A percentile compares a stretch with the other conserved stretches of the same genome.
Evolutionary conservation across 2,797 vertebrate genomes (phyloP).

Genomic region (Sparus aurata): DNA sequence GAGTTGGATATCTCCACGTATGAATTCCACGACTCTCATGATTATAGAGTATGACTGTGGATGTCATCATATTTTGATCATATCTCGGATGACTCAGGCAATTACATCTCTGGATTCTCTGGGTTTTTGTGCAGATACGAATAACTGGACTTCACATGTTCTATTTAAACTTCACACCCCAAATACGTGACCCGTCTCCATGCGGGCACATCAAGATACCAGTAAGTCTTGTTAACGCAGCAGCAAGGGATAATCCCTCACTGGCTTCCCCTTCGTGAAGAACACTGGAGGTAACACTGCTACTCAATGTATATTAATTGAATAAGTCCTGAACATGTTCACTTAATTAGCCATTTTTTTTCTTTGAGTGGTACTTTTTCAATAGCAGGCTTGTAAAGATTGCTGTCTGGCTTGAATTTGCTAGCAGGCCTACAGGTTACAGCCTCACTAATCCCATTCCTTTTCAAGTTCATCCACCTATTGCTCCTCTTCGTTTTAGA

Average conservation of each 20-base stretch:
- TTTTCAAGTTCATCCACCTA: not conserved
- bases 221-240: not conserved
- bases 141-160: not conserved
- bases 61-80: no score
- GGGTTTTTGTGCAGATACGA: not conserved
- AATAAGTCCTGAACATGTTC: not conserved
- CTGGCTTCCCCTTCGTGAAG: not conserved
- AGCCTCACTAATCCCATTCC: no score
- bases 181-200: not conserved
- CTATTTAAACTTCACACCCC: not conserved
- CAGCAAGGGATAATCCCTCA: not conserved
- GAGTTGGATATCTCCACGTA: no score
- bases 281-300: not conserved
- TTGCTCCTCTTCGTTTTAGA: not conserved
- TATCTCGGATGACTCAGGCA: no score
- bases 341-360: not conserved
- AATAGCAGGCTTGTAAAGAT: not conserved
- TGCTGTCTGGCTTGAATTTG: not conserved
- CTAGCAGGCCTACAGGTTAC: not conserved
- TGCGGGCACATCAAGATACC: not conserved
- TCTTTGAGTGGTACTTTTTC: not conserved
- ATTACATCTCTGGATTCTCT: no score
- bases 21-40: no score
- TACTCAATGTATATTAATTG: not conserved
- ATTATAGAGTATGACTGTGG: no score